These are phyloP conservation scores for Hippocampus comes DNA, from an alignment of 2,113 vertebrate genomes.

Conservation along the genomic window DNA sequence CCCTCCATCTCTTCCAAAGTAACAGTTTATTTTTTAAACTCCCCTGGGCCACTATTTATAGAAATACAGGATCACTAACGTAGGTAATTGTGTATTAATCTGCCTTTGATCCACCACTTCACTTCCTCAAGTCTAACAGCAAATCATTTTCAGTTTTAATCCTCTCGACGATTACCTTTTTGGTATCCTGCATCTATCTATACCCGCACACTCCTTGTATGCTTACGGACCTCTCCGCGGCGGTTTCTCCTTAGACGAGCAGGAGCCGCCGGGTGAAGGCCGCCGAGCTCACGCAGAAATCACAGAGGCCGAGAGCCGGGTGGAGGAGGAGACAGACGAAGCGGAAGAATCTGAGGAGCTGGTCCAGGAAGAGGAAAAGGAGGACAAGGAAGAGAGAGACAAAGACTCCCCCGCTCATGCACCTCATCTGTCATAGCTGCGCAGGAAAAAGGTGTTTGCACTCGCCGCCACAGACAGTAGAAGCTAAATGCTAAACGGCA, in stretches of 20 bases:
- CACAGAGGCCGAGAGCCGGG: conserved; percentile 16
- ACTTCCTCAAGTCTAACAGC: not conserved
- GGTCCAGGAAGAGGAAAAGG: not conserved
- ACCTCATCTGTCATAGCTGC: conserved; percentile 22
- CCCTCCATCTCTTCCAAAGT: too few species aligned
- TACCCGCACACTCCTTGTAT: too few species aligned
- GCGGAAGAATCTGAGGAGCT: not conserved
- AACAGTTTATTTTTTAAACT: not conserved
- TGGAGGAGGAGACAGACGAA: conserved; percentile 11
- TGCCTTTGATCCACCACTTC: not conserved
- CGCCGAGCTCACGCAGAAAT: conserved; percentile 6
- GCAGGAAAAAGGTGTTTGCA: conserved; percentile 11
- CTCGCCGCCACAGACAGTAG: conserved; percentile 6
- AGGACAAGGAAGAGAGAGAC: conserved; percentile 15
- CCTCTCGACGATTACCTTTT: conserved; percentile 8
- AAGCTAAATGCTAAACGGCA: conserved; percentile 14
- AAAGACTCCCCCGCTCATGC: conserved; percentile 13
- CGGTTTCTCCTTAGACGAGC: conserved; percentile 50
- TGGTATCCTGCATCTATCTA: not conserved
- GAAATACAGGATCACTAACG: not conserved
- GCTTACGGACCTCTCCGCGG: not conserved
- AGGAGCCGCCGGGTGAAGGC: conserved; percentile 24
- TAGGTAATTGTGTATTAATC: not conserved
- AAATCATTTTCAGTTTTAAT: conserved; percentile 5
- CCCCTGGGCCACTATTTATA: not conserved